Evolutionary conservation across 2,113 vertebrate species (phyloP).

Genomic region (Cygnus buccinator): DNA sequence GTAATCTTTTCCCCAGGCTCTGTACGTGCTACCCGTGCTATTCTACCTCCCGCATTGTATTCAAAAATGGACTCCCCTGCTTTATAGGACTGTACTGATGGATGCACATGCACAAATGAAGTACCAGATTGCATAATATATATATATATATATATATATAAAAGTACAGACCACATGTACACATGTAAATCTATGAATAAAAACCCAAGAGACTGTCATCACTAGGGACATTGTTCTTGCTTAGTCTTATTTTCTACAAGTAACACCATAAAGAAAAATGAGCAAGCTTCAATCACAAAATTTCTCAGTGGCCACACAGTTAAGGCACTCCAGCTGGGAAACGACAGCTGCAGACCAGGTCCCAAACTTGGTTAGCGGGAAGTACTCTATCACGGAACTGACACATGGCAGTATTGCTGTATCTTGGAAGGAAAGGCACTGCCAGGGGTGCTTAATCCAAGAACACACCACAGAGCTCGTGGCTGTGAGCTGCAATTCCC

Average conservation of each 20-base stretch:
- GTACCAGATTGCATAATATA: background rate
- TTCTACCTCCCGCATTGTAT: background rate
- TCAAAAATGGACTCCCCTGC: background rate
- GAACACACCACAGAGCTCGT: background rate
- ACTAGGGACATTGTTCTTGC: background rate
- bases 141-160: no score
- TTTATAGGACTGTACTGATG: background rate
- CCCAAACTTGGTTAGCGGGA: background rate
- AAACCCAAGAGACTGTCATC: background rate
- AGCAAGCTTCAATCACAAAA: background rate
- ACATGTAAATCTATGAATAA: no score
- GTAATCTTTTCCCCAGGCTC: background rate
- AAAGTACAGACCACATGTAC: no score
- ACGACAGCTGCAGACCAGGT: background rate
- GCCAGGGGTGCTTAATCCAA: background rate
- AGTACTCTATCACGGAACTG: background rate
- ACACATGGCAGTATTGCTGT: background rate
- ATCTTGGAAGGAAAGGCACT: background rate
- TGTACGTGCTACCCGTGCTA: background rate
- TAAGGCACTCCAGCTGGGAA: background rate
- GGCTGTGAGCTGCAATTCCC: background rate
- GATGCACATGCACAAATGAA: background rate
- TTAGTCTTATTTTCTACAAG: background rate
- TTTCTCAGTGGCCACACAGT: background rate
- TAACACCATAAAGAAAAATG: background rate